Percentiles rank a stretch among this genome's conserved stretches.
These are phyloP conservation scores for Stercorarius parasiticus DNA, from an alignment of 2,113 vertebrate species.

Conservation along the genomic window DNA sequence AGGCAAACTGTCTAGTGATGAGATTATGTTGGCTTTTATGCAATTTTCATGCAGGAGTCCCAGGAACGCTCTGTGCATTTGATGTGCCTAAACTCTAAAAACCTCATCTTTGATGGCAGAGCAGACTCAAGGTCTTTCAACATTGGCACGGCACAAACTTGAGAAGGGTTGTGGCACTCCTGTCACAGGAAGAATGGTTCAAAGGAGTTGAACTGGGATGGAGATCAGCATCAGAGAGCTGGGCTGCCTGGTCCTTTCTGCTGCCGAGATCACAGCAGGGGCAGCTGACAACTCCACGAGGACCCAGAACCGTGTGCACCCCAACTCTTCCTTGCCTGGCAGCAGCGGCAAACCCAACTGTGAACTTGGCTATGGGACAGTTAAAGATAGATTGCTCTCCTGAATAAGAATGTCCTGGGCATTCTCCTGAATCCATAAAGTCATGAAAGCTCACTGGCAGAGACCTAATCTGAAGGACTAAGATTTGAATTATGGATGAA, in stretches of 20 bases:
- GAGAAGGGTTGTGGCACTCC: background rate
- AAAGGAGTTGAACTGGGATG: background rate
- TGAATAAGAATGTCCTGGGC: background rate
- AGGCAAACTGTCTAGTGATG: background rate
- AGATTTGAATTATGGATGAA: background rate
- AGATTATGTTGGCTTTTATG: background rate
- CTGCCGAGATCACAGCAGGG: background rate
- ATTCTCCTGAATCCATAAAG: background rate
- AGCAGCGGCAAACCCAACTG: background rate
- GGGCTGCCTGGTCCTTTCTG: background rate
- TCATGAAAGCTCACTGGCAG: background rate
- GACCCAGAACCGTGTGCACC: background rate
- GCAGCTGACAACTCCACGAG: background rate
- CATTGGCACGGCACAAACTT: background rate
- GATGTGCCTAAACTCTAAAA: background rate
- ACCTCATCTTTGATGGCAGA: fast-evolving
- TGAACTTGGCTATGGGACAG: background rate
- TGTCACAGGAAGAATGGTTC: background rate
- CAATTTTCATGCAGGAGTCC: background rate
- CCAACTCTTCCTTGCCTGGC: background rate
- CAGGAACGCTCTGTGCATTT: background rate
- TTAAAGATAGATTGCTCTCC: background rate
- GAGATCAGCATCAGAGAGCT: background rate
- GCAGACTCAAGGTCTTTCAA: background rate
- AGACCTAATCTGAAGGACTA: background rate